These are phyloP conservation scores for Chaetura pelagica DNA, from an alignment of 2,113 vertebrate species.

Conservation along the genomic window DNA sequence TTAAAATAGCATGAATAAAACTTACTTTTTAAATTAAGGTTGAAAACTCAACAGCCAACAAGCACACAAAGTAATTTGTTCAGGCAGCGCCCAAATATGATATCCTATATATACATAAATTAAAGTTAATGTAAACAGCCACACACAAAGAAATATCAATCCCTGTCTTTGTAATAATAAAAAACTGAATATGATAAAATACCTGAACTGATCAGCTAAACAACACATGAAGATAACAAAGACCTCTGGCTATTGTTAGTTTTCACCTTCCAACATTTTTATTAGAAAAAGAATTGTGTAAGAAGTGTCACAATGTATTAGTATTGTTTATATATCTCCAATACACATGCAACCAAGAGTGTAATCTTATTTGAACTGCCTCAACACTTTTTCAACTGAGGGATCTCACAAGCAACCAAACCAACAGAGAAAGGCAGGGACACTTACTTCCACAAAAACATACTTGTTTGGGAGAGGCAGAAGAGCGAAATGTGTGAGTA, in stretches of 20 bases:
- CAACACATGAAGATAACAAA: background rate
- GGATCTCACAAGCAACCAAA: background rate
- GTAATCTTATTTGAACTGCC: background rate
- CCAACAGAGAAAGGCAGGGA: background rate
- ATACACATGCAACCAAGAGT: background rate
- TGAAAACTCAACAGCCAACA: background rate
- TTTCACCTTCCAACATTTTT: background rate
- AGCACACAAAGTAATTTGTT: background rate
- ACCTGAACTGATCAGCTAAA: background rate
- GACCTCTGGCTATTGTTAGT: background rate
- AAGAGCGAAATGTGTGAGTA: accelerated
- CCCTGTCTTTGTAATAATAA: background rate
- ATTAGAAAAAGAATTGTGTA: background rate
- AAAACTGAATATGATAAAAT: background rate
- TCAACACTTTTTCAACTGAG: background rate
- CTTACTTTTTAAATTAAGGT: background rate
- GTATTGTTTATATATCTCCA: background rate
- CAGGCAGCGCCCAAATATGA: background rate
- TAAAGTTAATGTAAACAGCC: background rate
- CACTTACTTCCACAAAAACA: accelerated
- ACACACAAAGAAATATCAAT: background rate
- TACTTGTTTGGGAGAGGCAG: background rate
- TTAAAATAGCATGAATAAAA: background rate
- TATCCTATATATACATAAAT: background rate
- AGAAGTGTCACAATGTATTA: background rate